phyloP scores from a whole-genome alignment of 2,797 vertebrate species.

The Margarornis squamiger region DNA sequence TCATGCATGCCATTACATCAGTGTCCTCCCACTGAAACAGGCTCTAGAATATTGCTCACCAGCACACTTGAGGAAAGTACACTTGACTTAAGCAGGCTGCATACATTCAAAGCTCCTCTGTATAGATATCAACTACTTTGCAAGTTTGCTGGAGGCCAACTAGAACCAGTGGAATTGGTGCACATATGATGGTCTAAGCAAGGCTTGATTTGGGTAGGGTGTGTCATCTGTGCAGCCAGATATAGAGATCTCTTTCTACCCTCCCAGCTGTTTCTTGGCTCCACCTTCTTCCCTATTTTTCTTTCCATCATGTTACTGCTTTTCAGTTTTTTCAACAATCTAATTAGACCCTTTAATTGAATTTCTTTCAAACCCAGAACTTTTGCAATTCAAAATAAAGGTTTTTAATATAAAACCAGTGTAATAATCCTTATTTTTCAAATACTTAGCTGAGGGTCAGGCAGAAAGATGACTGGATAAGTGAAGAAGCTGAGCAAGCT shows the following conservation, averaged over 20 bases:
- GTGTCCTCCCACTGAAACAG: neutral
- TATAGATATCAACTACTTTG: neutral
- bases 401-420: neutral
- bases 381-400: neutral
- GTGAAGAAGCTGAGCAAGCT: neutral
- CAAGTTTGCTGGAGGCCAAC: neutral
- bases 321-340: neutral
- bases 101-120: neutral
- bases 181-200: neutral
- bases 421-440: neutral
- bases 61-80: neutral
- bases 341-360: neutral
- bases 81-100: neutral
- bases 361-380: neutral
- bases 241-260: neutral
- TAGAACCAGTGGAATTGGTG: neutral
- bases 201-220: neutral
- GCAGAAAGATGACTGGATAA: neutral
- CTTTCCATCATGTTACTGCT: neutral
- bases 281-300: neutral
- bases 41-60: neutral
- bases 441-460: neutral
- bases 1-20: neutral
- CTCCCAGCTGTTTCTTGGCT: neutral
- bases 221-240: neutral